Evolutionary conservation across 2,113 vertebrate genomes (phyloP).

Genomic region (Rhynchomys soricoides): DNA sequence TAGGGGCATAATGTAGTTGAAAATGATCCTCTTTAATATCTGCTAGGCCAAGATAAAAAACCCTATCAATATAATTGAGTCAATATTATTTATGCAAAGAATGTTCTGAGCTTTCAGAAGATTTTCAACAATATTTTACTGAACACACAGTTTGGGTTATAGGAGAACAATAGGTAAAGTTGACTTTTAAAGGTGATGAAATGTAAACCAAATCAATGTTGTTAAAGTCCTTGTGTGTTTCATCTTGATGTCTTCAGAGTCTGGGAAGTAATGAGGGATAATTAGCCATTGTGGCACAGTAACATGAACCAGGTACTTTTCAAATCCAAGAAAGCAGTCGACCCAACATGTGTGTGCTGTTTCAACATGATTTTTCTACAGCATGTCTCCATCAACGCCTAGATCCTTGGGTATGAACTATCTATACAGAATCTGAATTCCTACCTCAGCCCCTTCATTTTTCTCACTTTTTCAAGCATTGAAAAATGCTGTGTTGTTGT

Average conservation of each 20-base stretch:
- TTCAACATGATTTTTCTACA: background rate
- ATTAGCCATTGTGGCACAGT: background rate
- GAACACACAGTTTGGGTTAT: background rate
- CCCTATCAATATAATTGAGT: background rate
- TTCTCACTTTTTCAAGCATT: background rate
- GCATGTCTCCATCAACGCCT: background rate
- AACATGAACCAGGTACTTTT: background rate
- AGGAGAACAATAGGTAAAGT: background rate
- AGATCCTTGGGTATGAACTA: background rate
- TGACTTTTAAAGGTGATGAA: background rate
- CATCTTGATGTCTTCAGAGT: background rate
- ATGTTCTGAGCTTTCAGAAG: background rate
- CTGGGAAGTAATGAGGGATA: slow-evolving; percentile 20
- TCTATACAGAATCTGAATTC: background rate
- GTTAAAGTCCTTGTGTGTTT: background rate
- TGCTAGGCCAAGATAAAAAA: background rate
- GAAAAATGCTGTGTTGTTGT: background rate
- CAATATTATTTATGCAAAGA: background rate
- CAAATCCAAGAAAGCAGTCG: background rate
- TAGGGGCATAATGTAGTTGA: background rate
- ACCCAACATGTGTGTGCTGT: background rate
- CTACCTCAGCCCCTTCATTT: background rate
- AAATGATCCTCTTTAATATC: background rate
- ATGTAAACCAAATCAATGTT: background rate
- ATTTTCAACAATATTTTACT: slow-evolving; percentile 19